Evolutionary conservation across 2,888 invertebrate genomes (phyloP).

Genomic region (Herminia tarsipennalis): DNA sequence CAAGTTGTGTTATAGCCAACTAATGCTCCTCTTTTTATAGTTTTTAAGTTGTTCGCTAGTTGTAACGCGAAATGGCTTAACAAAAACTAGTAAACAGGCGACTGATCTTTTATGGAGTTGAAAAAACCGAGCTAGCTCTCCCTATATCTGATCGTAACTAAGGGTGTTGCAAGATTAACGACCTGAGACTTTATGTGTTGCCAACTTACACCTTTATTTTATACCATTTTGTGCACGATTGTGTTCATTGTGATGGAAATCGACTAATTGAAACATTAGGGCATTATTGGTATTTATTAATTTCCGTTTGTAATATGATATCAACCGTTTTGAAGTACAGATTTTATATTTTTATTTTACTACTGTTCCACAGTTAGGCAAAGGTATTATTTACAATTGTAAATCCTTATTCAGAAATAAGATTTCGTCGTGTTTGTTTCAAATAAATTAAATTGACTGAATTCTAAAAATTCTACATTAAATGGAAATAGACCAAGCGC

Average conservation of each 20-base stretch:
- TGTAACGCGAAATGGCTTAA: constrained; percentile 38
- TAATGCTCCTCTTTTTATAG: constrained; percentile 48
- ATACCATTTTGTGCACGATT: background rate
- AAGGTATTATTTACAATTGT: too few relatives aligned
- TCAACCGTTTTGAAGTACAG: too few relatives aligned
- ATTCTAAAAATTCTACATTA: too few relatives aligned
- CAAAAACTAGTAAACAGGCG: constrained; percentile 52
- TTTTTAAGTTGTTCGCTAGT: constrained; percentile 42
- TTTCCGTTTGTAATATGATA: too few relatives aligned
- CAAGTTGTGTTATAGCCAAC: constrained; percentile 42
- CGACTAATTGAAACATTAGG: too few relatives aligned
- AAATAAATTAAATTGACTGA: too few relatives aligned
- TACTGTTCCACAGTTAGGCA: too few relatives aligned
- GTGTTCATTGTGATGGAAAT: background rate
- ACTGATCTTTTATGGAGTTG: constrained; percentile 37
- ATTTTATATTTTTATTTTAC: too few relatives aligned
- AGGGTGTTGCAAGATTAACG: constrained; percentile 51
- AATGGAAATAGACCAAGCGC: too few relatives aligned
- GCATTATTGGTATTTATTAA: too few relatives aligned
- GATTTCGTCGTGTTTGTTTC: too few relatives aligned
- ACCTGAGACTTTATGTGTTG: constrained; percentile 10
- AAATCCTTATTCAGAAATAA: too few relatives aligned
- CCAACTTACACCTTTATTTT: constrained; percentile 6
- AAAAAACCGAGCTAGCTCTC: constrained; percentile 60
- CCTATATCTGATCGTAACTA: constrained; percentile 61